Conservation (phyloP, 35 echinoderm and acorn worm genomes). For the Chiridota heheva region DNA sequence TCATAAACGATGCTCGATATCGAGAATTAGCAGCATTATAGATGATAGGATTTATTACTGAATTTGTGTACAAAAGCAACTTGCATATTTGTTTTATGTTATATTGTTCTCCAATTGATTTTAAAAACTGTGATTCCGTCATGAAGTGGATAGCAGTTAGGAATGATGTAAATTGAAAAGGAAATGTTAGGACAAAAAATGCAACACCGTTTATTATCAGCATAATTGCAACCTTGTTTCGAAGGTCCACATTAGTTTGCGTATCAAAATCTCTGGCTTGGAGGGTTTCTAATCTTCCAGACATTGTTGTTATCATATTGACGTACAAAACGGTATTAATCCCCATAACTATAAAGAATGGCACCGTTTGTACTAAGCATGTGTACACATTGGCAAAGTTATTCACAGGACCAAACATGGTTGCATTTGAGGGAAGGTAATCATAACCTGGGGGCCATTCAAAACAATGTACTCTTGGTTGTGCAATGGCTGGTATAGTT, state of each 20-base stretch:
- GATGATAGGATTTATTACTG: constrained; percentile 85
- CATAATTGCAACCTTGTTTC: constrained; percentile 76
- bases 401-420: background rate
- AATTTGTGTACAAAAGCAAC: constrained; percentile 67
- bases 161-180: constrained; percentile 63
- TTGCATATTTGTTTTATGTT: background rate
- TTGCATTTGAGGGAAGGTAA: background rate
- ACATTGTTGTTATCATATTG: constrained; percentile 57
- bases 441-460: constrained; percentile 60
- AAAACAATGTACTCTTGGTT: constrained; percentile 1
- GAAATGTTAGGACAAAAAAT: constrained; percentile 61
- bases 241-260: constrained; percentile 57
- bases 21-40: constrained; percentile 78
- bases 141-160: constrained; percentile 13
- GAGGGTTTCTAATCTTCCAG: constrained; percentile 47
- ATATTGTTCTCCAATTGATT: background rate
- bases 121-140: constrained; percentile 1
- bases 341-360: constrained; percentile 66
- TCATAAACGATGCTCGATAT: constrained; percentile 67
- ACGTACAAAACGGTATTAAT: constrained; percentile 75
- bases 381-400: constrained; percentile 7
- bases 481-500: constrained; percentile 28
- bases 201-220: constrained; percentile 69
- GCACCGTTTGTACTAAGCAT: constrained; percentile 53
- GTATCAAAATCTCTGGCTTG: constrained; percentile 54